These are phyloP conservation scores for Pterocles orientalis DNA, from an alignment of 2,113 vertebrate species.

Conservation along the genomic window DNA sequence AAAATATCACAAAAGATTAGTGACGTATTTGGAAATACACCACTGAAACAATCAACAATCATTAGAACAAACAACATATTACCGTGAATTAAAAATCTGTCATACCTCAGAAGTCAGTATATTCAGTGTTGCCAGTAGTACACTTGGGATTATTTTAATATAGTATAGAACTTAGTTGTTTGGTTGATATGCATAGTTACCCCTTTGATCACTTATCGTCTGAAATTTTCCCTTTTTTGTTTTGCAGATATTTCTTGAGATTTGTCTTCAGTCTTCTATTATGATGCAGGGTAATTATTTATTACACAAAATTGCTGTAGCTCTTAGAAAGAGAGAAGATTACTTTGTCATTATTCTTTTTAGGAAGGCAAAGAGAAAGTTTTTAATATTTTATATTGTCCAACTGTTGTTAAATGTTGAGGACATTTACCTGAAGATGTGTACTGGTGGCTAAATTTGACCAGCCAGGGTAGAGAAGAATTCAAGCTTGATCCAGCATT, in stretches of 20 bases:
- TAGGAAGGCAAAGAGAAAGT: not conserved
- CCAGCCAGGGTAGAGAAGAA: not conserved
- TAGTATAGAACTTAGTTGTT: conserved; percentile 20
- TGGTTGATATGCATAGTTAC: not conserved
- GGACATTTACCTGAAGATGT: not conserved
- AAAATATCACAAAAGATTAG: conserved; percentile 18
- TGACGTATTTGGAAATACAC: conserved; percentile 21
- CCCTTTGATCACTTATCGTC: conserved; percentile 36
- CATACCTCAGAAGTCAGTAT: conserved; percentile 49
- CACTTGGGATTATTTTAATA: conserved; percentile 42
- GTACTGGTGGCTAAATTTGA: not conserved
- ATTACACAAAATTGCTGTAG: not conserved
- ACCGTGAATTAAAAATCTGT: conserved; percentile 63
- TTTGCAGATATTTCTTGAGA: not conserved
- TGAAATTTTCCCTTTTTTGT: not conserved
- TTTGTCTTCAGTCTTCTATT: not conserved
- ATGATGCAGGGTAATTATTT: not conserved
- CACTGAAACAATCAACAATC: conserved; percentile 32
- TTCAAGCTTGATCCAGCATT: not conserved
- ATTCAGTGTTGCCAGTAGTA: conserved; percentile 17
- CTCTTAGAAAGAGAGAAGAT: not conserved
- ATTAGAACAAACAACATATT: conserved; percentile 42
- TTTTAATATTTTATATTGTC: not conserved
- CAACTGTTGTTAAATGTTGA: not conserved
- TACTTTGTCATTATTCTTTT: not conserved